These are phyloP conservation scores for Eupithecia centaureata DNA, from an alignment of 2,888 invertebrate species.

Conservation along the genomic window DNA sequence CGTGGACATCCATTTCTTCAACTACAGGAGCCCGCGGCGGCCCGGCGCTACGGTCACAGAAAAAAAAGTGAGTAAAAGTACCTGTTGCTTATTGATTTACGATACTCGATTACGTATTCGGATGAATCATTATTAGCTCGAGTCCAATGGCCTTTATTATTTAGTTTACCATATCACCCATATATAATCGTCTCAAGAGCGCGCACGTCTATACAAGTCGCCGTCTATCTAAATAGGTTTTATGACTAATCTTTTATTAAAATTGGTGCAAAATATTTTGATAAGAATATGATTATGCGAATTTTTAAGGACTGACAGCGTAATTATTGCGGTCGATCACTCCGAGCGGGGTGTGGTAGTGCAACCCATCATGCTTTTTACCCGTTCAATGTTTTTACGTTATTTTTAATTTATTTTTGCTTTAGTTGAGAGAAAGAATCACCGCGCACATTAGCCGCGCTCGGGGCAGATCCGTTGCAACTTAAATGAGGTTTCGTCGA, in stretches of 20 bases:
- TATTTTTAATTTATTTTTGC: conserved; percentile 77
- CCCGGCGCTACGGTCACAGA: conserved; percentile 61
- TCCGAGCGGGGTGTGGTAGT: conserved; percentile 70
- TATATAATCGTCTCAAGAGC: conserved; percentile 42
- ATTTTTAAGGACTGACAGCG: conserved; percentile 70
- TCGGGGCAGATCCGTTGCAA: conserved; percentile 66
- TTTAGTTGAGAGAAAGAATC: conserved; percentile 75
- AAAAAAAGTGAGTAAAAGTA: conserved; percentile 67
- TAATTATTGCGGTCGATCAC: conserved; percentile 75
- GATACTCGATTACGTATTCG: conserved; percentile 38
- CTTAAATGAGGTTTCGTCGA: conserved; percentile 78
- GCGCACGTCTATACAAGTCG: conserved; percentile 47
- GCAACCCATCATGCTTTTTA: conserved; percentile 74
- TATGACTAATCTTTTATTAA: conserved; percentile 41
- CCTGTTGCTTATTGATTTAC: conserved; percentile 33
- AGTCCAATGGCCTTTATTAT: conserved; percentile 45
- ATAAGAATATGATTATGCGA: conserved; percentile 58
- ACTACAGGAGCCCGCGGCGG: conserved; percentile 57
- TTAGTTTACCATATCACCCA: conserved; percentile 43
- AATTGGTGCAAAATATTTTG: conserved; percentile 33
- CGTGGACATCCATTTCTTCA: conserved; percentile 71
- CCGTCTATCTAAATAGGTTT: conserved; percentile 39
- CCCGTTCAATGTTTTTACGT: conserved; percentile 76
- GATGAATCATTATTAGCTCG: conserved; percentile 42
- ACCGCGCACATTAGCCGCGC: conserved; percentile 70